A percentile compares a stretch with the other conserved stretches of the same genome.
phyloP scores from a whole-genome alignment of 92 coral and sea anemone species.

The Palythoa caribaeorum region DNA sequence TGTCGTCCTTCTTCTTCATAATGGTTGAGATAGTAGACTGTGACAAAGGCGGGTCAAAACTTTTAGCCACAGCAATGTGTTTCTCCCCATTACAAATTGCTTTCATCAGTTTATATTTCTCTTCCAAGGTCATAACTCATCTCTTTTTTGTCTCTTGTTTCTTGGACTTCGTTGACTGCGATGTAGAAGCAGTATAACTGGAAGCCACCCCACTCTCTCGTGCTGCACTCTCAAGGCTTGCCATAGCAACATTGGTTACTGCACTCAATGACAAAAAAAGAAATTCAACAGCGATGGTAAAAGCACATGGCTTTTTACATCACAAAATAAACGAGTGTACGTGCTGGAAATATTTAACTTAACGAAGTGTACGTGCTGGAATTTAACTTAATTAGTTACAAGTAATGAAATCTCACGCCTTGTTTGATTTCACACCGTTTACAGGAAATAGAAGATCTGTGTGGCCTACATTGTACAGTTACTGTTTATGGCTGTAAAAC shows the following conservation, averaged over 20 bases:
- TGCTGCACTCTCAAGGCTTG: no score
- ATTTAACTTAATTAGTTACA: slow-evolving; percentile 41
- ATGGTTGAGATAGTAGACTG: slow-evolving; percentile 37
- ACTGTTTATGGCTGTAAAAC: no score
- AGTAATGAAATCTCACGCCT: slow-evolving; percentile 50
- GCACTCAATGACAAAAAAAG: no score
- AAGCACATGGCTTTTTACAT: no score
- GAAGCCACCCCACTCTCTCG: no score
- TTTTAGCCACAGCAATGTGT: slow-evolving; percentile 29
- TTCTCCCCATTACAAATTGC: slow-evolving; percentile 40
- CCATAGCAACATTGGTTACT: no score
- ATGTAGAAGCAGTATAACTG: neutral
- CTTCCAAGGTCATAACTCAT: slow-evolving; percentile 47
- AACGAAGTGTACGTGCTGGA: no score
- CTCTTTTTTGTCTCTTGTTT: neutral
- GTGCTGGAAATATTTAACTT: slow-evolving; percentile 48
- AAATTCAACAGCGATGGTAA: no score
- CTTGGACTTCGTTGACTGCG: neutral
- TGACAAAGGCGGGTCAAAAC: slow-evolving; percentile 49
- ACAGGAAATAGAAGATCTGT: no score
- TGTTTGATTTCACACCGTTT: slow-evolving; percentile 23
- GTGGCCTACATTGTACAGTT: no score
- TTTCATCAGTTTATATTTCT: slow-evolving; percentile 46
- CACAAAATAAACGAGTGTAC: no score
- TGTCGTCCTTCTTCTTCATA: slow-evolving; percentile 22